These are phyloP conservation scores for Rhincodon typus DNA, from an alignment of 2,797 vertebrate genomes.

Conservation along the genomic window DNA sequence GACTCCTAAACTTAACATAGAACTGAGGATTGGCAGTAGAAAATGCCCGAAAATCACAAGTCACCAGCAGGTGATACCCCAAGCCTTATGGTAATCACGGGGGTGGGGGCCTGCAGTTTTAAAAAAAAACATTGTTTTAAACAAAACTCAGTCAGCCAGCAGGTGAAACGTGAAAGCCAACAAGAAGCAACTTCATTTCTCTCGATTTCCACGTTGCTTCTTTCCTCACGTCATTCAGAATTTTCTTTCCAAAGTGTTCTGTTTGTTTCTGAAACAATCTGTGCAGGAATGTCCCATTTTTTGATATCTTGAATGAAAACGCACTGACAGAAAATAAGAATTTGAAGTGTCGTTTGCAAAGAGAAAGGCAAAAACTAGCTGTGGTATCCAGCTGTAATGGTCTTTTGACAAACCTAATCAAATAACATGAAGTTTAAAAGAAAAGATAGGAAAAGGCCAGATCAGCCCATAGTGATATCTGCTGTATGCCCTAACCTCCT, in stretches of 20 bases:
- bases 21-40: no score
- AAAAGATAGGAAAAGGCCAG: background rate
- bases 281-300: background rate
- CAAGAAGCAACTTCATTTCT: background rate
- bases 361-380: background rate
- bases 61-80: no score
- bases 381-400: background rate
- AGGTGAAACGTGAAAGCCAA: no score
- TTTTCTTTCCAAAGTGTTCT: background rate
- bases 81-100: no score
- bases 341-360: background rate
- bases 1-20: no score
- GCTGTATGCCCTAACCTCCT: background rate
- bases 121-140: no score
- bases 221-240: background rate
- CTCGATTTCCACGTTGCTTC: background rate
- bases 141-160: no score
- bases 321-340: background rate
- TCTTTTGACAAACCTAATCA: background rate
- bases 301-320: background rate
- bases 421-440: background rate
- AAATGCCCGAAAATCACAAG: no score
- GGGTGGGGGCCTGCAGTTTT: no score
- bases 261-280: background rate
- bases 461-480: background rate